phyloP scores from a whole-genome alignment of 1,140 invertebrate genomes.

The Magallana angulata region DNA sequence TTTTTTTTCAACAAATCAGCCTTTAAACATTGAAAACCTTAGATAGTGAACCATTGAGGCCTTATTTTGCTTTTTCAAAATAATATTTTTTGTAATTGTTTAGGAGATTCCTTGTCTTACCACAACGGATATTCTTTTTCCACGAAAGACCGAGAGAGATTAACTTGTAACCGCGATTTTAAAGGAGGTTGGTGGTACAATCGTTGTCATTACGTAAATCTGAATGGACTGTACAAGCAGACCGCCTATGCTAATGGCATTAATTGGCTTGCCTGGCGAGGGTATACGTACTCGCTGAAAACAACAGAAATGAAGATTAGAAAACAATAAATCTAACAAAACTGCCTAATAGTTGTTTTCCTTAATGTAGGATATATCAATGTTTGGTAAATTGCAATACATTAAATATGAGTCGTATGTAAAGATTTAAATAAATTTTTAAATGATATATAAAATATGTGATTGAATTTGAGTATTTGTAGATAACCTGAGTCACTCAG shows the following conservation, averaged over 20 bases:
- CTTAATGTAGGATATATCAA: no score
- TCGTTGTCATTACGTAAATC: background rate
- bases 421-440: no score
- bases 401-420: no score
- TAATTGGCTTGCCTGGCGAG: conserved; percentile 41
- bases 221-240: conserved; percentile 36
- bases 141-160: background rate
- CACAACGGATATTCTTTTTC: conserved; percentile 12
- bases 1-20: no score
- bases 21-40: no score
- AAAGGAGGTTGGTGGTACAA: conserved; percentile 40
- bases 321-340: background rate
- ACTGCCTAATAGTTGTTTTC: no score
- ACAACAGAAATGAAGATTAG: conserved; percentile 37
- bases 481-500: no score
- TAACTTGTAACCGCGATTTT: background rate
- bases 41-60: no score
- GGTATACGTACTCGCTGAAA: conserved; percentile 42
- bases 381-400: no score
- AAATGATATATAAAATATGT: no score
- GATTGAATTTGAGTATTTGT: no score
- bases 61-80: background rate
- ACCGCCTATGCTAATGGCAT: conserved; percentile 6
- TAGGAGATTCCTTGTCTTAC: background rate
- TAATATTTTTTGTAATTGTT: background rate